Conservation (phyloP, 2,888 invertebrate genomes). For the Tetramorium bicarinatum region DNA sequence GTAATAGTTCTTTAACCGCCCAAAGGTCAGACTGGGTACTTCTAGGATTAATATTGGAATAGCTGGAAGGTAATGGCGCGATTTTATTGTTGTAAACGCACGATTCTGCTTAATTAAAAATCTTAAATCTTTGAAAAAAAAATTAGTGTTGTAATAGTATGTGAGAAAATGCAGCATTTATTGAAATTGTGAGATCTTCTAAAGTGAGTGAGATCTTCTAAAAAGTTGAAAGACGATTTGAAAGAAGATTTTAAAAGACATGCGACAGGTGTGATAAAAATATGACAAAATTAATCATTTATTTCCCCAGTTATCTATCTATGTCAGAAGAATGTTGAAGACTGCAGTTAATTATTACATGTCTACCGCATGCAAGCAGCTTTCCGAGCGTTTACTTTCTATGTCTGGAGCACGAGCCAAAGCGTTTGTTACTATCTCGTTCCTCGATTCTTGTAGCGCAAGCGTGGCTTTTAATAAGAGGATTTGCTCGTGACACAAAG, state of each 20-base stretch:
- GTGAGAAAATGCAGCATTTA: neutral
- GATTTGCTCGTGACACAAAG: slow-evolving; percentile 51
- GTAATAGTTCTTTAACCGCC: neutral
- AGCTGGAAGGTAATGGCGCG: neutral
- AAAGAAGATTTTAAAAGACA: neutral
- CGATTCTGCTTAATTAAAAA: neutral
- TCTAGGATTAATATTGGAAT: neutral
- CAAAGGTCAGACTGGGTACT: neutral
- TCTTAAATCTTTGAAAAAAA: neutral
- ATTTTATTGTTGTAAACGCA: neutral
- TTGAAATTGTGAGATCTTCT: neutral
- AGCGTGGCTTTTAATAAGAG: slow-evolving; percentile 55
- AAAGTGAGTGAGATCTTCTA: neutral
- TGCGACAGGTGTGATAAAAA: too few species aligned
- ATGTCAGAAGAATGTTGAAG: neutral
- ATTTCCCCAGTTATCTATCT: neutral
- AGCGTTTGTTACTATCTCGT: slow-evolving; percentile 37
- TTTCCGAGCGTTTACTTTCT: slow-evolving; percentile 29
- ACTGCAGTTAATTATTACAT: slow-evolving; percentile 12
- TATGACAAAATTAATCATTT: neutral
- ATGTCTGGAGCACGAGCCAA: neutral
- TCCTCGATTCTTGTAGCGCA: slow-evolving; percentile 32
- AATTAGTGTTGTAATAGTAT: neutral
- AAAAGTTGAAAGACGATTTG: neutral
- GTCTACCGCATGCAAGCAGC: neutral